phyloP scores from a whole-genome alignment of 2,113 vertebrate genomes.

The Siniperca chuatsi region DNA sequence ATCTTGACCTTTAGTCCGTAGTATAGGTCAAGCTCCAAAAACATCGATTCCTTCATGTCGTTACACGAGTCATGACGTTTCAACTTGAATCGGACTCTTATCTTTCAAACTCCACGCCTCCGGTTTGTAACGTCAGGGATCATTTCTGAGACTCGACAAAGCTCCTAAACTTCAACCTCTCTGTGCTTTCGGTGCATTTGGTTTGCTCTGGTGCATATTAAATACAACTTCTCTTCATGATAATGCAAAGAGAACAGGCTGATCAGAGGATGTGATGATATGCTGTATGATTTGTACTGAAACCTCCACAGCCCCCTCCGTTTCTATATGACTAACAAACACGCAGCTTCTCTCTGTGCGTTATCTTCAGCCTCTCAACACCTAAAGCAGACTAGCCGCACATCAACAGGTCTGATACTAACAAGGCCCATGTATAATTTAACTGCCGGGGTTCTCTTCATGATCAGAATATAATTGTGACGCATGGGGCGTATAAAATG shows the following conservation, averaged over 20 bases:
- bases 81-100: background rate
- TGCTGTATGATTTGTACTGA: background rate
- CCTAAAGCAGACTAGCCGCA: background rate
- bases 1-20: too few species aligned
- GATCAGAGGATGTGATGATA: too few species aligned
- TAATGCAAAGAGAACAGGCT: background rate
- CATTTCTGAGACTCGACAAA: too few species aligned
- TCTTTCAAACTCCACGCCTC: too few species aligned
- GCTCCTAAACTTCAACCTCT: background rate
- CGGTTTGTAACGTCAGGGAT: too few species aligned
- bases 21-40: too few species aligned
- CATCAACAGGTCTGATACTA: constrained; percentile 36
- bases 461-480: constrained; percentile 35
- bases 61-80: too few species aligned
- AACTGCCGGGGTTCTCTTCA: background rate
- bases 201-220: too few species aligned
- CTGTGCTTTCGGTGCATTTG: too few species aligned
- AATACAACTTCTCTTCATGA: background rate
- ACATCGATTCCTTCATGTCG: too few species aligned
- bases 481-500: constrained; percentile 40
- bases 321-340: too few species aligned
- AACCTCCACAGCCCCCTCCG: background rate
- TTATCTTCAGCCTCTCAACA: background rate
- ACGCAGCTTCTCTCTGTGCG: background rate
- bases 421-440: constrained; percentile 33